Conservation (phyloP, 1,140 invertebrate genomes). For the Drosophila lowei region DNA sequence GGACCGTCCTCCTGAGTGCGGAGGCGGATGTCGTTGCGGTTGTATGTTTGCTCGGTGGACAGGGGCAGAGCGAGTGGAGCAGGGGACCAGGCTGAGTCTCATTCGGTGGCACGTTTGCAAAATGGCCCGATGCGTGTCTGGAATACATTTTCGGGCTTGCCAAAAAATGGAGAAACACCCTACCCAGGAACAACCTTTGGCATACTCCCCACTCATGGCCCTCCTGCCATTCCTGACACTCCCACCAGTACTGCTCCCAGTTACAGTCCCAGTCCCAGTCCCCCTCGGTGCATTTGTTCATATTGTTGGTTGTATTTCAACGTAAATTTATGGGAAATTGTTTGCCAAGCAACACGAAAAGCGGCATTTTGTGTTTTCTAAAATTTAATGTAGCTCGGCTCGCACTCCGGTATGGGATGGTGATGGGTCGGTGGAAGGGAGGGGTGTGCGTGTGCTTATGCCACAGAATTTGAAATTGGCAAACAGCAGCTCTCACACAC, state of each 20-base stretch:
- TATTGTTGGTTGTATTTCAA: conserved; percentile 68
- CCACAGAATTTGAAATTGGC: conserved; percentile 58
- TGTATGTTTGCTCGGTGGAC: conserved; percentile 34
- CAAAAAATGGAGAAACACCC: conserved; percentile 53
- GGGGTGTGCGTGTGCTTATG: conserved; percentile 37
- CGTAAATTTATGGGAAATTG: conserved; percentile 77
- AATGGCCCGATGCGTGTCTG: conserved; percentile 78
- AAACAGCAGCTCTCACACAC: conserved; percentile 21
- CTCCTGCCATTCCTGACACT: background rate
- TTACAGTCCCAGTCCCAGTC: background rate
- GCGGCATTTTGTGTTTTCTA: conserved; percentile 75
- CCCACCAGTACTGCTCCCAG: background rate
- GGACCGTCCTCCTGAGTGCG: conserved; percentile 51
- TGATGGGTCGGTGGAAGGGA: background rate
- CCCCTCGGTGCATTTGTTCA: conserved; percentile 59
- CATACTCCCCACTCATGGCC: background rate
- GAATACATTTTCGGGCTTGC: conserved; percentile 80
- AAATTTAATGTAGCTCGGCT: conserved; percentile 65
- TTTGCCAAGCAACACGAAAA: conserved; percentile 59
- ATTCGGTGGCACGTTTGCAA: conserved; percentile 81
- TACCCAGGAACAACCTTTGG: conserved; percentile 35
- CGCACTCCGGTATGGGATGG: background rate
- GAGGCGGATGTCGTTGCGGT: conserved; percentile 68
- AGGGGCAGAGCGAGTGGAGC: background rate
- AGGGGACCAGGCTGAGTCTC: conserved; percentile 42